These are phyloP conservation scores for Bombus polaris DNA, from an alignment of 1,140 invertebrate genomes.

Conservation along the genomic window DNA sequence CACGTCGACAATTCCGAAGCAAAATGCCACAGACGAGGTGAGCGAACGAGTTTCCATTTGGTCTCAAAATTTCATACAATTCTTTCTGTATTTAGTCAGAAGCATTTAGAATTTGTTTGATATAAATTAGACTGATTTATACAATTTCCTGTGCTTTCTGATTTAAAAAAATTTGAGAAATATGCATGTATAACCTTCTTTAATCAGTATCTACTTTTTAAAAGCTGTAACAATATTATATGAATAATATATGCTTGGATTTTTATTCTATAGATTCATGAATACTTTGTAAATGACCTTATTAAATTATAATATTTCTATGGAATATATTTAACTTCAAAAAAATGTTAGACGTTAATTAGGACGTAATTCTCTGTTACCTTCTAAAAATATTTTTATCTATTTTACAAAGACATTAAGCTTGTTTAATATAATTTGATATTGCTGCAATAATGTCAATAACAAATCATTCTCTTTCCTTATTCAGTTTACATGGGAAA, in stretches of 20 bases:
- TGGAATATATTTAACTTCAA: not conserved
- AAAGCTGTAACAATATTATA: constrained; percentile 5
- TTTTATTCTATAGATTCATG: not conserved
- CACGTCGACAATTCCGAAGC: constrained; percentile 73
- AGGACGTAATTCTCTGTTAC: not conserved
- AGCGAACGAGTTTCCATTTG: constrained; percentile 66
- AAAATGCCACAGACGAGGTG: constrained; percentile 81
- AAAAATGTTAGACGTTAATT: constrained; percentile 23
- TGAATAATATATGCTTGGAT: not conserved
- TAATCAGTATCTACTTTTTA: not conserved
- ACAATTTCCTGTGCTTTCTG: not conserved
- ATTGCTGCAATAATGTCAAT: not conserved
- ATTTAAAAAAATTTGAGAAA: constrained; percentile 19
- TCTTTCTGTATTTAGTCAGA: not conserved
- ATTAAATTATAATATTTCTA: not conserved
- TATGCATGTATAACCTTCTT: constrained; percentile 62
- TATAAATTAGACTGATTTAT: not conserved
- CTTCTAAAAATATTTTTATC: not conserved
- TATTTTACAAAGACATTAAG: not conserved
- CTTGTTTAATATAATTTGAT: not conserved
- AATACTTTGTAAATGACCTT: not conserved
- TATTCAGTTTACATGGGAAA: constrained; percentile 78
- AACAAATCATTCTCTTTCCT: constrained; percentile 24
- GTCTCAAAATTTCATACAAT: constrained; percentile 30
- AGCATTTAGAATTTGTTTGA: not conserved